Percentiles rank a stretch among this genome's conserved stretches.
These are phyloP conservation scores for Lutraria rhynchaena DNA, from an alignment of 1,140 invertebrate species.

Conservation along the genomic window DNA sequence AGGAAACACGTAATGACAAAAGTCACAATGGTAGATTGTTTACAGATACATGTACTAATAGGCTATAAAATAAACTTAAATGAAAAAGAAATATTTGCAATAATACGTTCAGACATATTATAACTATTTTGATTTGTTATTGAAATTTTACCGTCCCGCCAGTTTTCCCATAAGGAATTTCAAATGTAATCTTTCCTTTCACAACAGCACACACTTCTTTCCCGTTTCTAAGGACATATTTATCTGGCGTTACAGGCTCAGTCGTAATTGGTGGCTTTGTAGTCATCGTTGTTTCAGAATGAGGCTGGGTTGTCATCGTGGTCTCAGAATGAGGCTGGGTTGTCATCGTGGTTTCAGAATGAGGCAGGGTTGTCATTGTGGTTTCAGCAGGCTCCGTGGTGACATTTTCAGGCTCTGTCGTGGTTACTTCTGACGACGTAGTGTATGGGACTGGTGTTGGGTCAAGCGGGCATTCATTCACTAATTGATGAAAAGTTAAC, in stretches of 20 bases:
- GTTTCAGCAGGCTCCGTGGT: neutral
- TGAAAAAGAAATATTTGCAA: too few species aligned
- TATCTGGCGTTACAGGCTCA: neutral
- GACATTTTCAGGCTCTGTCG: neutral
- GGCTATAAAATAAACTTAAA: too few species aligned
- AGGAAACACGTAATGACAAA: too few species aligned
- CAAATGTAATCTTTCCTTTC: neutral
- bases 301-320: neutral
- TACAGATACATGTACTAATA: too few species aligned
- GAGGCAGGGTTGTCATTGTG: neutral
- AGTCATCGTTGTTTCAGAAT: neutral
- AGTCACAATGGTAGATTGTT: too few species aligned
- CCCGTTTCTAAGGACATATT: slow-evolving; percentile 1
- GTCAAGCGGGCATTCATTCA: too few species aligned
- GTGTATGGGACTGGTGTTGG: neutral
- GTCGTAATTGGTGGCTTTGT: neutral
- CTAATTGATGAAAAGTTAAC: too few species aligned
- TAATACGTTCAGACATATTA: too few species aligned
- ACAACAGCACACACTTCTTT: slow-evolving; percentile 15
- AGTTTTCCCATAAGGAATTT: slow-evolving; percentile 5
- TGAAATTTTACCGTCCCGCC: too few species aligned
- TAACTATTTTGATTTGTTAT: too few species aligned
- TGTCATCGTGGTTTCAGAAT: neutral
- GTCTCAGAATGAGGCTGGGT: neutral
- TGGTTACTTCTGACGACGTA: neutral